phyloP scores from a whole-genome alignment of 2,797 vertebrate genomes.

The Platyrinchus mystaceus region DNA sequence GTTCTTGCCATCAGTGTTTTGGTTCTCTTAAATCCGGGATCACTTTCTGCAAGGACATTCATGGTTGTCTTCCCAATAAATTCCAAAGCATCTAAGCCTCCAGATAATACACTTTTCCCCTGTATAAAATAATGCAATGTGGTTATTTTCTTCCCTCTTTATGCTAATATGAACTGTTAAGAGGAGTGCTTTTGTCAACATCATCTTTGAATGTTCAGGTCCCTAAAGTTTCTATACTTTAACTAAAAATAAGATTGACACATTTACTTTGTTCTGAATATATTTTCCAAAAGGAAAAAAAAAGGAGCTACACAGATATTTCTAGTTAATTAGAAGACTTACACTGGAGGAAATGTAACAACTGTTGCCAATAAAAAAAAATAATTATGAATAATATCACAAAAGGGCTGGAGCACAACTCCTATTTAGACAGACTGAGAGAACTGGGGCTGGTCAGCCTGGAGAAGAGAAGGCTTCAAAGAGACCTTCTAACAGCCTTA shows the following conservation, averaged over 20 bases:
- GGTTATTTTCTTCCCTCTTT: conserved; percentile 5
- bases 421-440: background rate
- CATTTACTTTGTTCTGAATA: background rate
- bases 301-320: background rate
- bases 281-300: background rate
- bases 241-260: background rate
- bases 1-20: conserved; percentile 96
- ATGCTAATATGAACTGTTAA: background rate
- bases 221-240: background rate
- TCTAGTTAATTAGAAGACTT: background rate
- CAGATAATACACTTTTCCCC: conserved; percentile 94
- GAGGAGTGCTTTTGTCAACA: background rate
- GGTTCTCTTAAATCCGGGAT: conserved; percentile 96
- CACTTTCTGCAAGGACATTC: conserved; percentile 95
- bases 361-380: background rate
- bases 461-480: background rate
- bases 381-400: accelerated
- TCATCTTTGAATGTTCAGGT: background rate
- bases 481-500: background rate
- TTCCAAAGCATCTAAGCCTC: conserved; percentile 94
- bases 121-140: conserved; percentile 57
- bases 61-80: conserved; percentile 99
- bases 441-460: background rate
- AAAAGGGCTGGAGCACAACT: background rate
- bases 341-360: background rate